phyloP scores from a whole-genome alignment of 2,888 invertebrate species.

The Platycheirus albimanus region DNA sequence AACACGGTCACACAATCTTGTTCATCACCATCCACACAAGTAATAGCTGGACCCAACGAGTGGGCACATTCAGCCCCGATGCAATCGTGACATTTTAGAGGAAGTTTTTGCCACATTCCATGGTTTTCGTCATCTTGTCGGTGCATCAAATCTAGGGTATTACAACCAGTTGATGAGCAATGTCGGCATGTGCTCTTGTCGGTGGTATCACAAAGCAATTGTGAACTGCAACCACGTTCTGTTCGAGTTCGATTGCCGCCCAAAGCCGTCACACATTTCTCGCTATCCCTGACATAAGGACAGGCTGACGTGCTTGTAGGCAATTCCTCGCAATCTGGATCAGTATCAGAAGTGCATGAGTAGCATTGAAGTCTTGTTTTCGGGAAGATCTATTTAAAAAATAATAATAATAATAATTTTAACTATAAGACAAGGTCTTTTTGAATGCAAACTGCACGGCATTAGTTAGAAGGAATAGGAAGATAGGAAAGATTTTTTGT shows the following conservation, averaged over 20 bases:
- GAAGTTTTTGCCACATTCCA: constrained; percentile 79
- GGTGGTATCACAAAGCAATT: constrained; percentile 76
- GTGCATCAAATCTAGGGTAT: constrained; percentile 78
- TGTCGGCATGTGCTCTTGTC: constrained; percentile 78
- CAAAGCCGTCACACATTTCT: constrained; percentile 77
- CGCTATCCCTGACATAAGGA: constrained; percentile 75
- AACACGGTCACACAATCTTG: constrained; percentile 81
- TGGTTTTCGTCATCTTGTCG: constrained; percentile 78
- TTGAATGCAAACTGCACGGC: too few species aligned
- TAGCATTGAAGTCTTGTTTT: constrained; percentile 78
- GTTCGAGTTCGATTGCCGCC: constrained; percentile 78
- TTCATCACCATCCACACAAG: constrained; percentile 75
- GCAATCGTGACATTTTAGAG: constrained; percentile 79
- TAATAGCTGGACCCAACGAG: constrained; percentile 77
- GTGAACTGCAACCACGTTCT: constrained; percentile 79
- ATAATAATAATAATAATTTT: background rate
- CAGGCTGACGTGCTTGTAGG: constrained; percentile 76
- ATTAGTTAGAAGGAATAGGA: too few species aligned
- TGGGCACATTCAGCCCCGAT: constrained; percentile 77
- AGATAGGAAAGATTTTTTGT: too few species aligned
- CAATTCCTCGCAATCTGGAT: constrained; percentile 77
- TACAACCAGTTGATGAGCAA: constrained; percentile 78
- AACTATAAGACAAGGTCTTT: too few species aligned
- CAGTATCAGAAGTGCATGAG: constrained; percentile 77
- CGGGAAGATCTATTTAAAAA: constrained; percentile 81